These are phyloP conservation scores for Neomonachus schauinslandi DNA, from an alignment of 2,113 vertebrate species.

Conservation along the genomic window DNA sequence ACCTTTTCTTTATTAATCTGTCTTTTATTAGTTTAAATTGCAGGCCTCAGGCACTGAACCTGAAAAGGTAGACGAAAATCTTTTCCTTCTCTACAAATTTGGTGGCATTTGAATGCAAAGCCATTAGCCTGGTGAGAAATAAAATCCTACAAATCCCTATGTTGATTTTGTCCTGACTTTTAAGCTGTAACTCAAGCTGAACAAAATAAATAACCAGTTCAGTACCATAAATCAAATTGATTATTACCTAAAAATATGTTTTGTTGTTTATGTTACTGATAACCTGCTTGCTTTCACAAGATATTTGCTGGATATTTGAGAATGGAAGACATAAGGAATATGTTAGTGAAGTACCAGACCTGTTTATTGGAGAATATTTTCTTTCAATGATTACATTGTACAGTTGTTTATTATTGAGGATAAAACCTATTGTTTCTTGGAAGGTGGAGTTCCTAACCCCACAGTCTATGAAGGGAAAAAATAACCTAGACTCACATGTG, in stretches of 20 bases:
- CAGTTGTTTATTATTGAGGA: background rate
- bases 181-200: background rate
- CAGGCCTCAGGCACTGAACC: background rate
- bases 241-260: background rate
- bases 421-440: constrained; percentile 20
- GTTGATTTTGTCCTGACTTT: constrained; percentile 12
- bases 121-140: background rate
- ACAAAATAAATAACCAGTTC: constrained; percentile 24
- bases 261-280: background rate
- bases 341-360: background rate
- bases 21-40: constrained; percentile 33
- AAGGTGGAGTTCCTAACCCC: background rate
- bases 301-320: background rate
- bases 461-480: background rate
- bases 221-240: background rate
- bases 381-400: background rate
- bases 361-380: constrained; percentile 32
- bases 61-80: background rate
- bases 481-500: background rate
- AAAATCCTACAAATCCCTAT: background rate
- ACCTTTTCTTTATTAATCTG: background rate
- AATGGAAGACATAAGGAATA: background rate
- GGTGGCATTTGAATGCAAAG: background rate
- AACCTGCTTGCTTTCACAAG: background rate
- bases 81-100: background rate